phyloP scores from a whole-genome alignment of 1,140 invertebrate genomes.

The Metaphire vulgaris region DNA sequence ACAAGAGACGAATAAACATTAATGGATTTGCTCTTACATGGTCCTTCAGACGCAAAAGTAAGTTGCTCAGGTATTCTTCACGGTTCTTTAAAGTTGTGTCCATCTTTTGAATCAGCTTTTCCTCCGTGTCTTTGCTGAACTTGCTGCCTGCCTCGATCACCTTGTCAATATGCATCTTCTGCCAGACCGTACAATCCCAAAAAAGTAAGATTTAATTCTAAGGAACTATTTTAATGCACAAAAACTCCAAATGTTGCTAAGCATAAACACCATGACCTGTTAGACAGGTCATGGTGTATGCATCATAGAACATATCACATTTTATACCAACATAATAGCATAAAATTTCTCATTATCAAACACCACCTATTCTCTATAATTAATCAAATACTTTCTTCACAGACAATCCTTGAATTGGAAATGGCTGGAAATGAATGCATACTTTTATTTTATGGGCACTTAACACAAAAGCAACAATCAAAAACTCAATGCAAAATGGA shows the following conservation, averaged over 20 bases:
- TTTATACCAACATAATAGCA: neutral
- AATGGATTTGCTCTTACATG: too few species aligned
- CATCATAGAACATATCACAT: neutral
- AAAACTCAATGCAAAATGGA: neutral
- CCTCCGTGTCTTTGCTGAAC: conserved; percentile 38
- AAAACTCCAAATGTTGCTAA: neutral
- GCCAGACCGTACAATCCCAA: too few species aligned
- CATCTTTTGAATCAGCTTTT: conserved; percentile 46
- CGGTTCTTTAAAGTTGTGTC: conserved; percentile 44
- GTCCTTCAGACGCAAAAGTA: conserved; percentile 41
- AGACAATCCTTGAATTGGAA: too few species aligned
- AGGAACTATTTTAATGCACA: neutral
- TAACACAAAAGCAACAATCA: too few species aligned
- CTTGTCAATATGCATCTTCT: conserved; percentile 45
- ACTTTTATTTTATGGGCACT: too few species aligned
- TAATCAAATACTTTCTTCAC: too few species aligned
- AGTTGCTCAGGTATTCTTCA: conserved; percentile 40
- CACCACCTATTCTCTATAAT: too few species aligned
- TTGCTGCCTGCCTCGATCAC: conserved; percentile 43
- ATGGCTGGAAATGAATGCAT: too few species aligned
- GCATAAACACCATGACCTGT: neutral
- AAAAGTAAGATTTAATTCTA: too few species aligned
- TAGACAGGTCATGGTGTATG: neutral
- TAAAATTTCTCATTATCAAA: neutral
- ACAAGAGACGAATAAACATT: too few species aligned